These are phyloP conservation scores for Oedothorax gibbosus DNA, from an alignment of 1,140 invertebrate genomes.

Conservation along the genomic window DNA sequence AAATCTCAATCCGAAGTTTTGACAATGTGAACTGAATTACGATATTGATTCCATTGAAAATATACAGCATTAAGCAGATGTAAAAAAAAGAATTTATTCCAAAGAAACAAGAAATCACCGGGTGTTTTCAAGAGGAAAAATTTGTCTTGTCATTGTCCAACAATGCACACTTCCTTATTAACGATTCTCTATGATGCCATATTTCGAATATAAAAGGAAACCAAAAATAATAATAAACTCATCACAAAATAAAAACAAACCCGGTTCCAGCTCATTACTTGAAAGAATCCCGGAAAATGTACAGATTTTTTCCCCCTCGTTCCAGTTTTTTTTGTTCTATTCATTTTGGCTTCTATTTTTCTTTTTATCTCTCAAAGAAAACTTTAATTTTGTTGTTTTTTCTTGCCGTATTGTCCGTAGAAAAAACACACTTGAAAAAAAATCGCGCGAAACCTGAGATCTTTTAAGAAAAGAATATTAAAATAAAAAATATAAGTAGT, in stretches of 20 bases:
- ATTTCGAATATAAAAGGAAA: conserved; percentile 22
- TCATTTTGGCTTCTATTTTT: conserved; percentile 36
- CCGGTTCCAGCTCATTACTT: conserved; percentile 52
- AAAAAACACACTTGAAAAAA: conserved; percentile 18
- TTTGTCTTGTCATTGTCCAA: conserved; percentile 28
- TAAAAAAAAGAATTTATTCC: no score
- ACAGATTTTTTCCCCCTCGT: not conserved
- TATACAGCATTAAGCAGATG: no score
- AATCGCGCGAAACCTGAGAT: conserved; percentile 12
- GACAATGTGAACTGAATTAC: no score
- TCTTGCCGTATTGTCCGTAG: not conserved
- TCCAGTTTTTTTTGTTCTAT: conserved; percentile 5
- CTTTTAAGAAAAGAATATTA: conserved; percentile 36
- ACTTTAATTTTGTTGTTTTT: not conserved
- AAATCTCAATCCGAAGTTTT: no score
- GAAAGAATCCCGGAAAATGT: conserved; percentile 32
- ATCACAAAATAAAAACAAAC: conserved; percentile 15
- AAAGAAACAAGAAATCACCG: conserved; percentile 13
- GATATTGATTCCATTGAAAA: no score
- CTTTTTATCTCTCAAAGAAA: not conserved
- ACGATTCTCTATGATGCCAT: conserved; percentile 26
- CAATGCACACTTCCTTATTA: conserved; percentile 42
- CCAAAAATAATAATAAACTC: conserved; percentile 2
- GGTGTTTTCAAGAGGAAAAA: conserved; percentile 34
- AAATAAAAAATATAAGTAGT: conserved; percentile 19